A percentile compares a stretch with the other conserved stretches of the same genome.
Conservation (phyloP, 2,888 invertebrate species). For the Ectemnius continuus region DNA sequence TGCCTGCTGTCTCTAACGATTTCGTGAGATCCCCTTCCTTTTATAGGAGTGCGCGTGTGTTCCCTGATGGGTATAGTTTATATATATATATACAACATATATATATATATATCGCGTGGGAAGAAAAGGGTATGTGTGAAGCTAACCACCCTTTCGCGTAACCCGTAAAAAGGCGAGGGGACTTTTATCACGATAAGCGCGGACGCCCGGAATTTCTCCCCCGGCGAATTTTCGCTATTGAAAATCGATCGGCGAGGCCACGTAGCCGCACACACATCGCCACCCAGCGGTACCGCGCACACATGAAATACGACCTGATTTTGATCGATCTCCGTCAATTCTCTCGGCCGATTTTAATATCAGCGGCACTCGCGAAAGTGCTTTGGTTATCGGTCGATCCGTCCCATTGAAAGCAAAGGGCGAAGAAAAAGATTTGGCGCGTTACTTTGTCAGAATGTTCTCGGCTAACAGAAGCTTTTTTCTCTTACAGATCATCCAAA, state of each 20-base stretch:
- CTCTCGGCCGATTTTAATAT: slow-evolving; percentile 1
- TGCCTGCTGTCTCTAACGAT: background rate
- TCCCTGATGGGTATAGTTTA: too few relatives aligned
- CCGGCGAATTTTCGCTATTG: slow-evolving; percentile 23
- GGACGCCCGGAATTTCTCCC: slow-evolving; percentile 13
- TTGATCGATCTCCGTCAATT: background rate
- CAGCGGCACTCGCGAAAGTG: background rate
- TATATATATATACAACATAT: too few relatives aligned
- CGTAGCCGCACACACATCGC: too few relatives aligned
- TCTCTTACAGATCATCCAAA: slow-evolving; percentile 82
- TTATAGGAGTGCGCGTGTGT: too few relatives aligned
- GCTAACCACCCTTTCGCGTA: background rate
- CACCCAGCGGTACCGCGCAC: background rate
- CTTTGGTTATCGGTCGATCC: background rate
- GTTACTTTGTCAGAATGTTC: background rate
- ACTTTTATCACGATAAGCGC: slow-evolving; percentile 26
- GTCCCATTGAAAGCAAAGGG: background rate
- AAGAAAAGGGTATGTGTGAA: background rate
- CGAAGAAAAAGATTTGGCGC: background rate
- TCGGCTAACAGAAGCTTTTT: background rate
- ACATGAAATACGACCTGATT: background rate
- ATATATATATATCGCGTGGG: too few relatives aligned
- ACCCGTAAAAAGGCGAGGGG: background rate
- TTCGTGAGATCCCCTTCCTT: too few relatives aligned
- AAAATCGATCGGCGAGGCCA: slow-evolving; percentile 13